These are phyloP conservation scores for Arrhopalites spinosus DNA, from an alignment of 2,888 invertebrate species.

Conservation along the genomic window DNA sequence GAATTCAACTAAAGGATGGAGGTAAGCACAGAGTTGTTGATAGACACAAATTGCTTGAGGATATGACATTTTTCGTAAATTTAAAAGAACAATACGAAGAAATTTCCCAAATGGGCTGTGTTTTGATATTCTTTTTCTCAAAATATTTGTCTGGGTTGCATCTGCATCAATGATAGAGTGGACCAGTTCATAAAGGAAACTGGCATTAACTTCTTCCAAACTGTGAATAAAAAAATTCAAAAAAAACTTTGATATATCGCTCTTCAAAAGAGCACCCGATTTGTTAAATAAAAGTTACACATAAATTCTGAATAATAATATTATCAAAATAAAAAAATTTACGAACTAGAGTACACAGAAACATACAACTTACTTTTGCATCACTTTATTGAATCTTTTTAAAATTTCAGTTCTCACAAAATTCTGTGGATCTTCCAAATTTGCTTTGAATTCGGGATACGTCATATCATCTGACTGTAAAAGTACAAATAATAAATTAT, in stretches of 20 bases:
- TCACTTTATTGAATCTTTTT: slow-evolving; percentile 45
- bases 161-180: slow-evolving; percentile 49
- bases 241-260: too few relatives aligned
- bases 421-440: slow-evolving; percentile 41
- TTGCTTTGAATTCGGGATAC: slow-evolving; percentile 39
- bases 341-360: too few relatives aligned
- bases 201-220: slow-evolving; percentile 50
- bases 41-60: slow-evolving; percentile 50
- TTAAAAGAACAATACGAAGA: slow-evolving; percentile 46
- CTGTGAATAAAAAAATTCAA: too few relatives aligned
- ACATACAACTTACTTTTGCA: too few relatives aligned
- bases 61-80: slow-evolving; percentile 50
- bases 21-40: slow-evolving; percentile 45
- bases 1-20: slow-evolving; percentile 35
- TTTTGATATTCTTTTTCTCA: slow-evolving; percentile 49
- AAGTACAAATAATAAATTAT: not conserved
- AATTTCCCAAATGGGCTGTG: slow-evolving; percentile 51
- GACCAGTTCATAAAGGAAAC: slow-evolving; percentile 51
- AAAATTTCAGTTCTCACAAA: slow-evolving; percentile 47
- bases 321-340: too few relatives aligned
- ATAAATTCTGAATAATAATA: too few relatives aligned
- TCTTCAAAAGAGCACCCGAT: too few relatives aligned
- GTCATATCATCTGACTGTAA: slow-evolving; percentile 45
- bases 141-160: slow-evolving; percentile 42
- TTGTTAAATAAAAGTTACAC: too few relatives aligned